Base-by-base conservation (phyloP, 2,888 invertebrate genomes). In the Petrolisthes cinctipes region DNA sequence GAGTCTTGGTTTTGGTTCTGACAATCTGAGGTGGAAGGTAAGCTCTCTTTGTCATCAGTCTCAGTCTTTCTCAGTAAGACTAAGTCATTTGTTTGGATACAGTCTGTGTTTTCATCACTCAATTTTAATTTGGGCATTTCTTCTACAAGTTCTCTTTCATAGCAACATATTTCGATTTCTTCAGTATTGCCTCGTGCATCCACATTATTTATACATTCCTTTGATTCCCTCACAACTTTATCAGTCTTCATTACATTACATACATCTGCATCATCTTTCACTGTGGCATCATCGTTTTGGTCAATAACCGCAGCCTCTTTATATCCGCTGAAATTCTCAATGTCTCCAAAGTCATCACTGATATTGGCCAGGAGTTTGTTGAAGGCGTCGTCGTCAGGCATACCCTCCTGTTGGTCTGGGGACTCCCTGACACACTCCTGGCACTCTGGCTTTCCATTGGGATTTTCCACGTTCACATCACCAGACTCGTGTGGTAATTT, bases 321-420 rank as follows among this genome's bases (percentile, higher is more conserved):
- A 23, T 57, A 82, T 11, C 14, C 76, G 4, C 56, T 57, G n/a
- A 66, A 73, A 61, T 79, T 23, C 9, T 79, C 81, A n/a, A 79
- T 9, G n/a, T 86, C 80, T 51, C 61, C 75, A 17, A 57, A 75
- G 20, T 78, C 86, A 23, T 86, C 84, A 17, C 75, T 61, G 20
- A 88, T 20, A 76, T 84, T 84, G 14, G n/a, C 84, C 71, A 88
- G 84, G 61, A 88, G 87, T 75, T 73, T 88, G 20, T 81, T 82
- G 75, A 88, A 88, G 4, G 71, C 82, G 71, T 83, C 79, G 61
- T 88, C 87, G 37, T 88, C 61, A 7, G 66, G 75, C 14, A 76
- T 23, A 68, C 54, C 86, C 37, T 51, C 56, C 56, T 82, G 14
- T 0, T 54, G 51, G 3, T 37, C 20, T 56, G 20, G 17, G 7